Base-by-base conservation (phyloP, 2,888 invertebrate species). In the Halictus ligatus region DNA sequence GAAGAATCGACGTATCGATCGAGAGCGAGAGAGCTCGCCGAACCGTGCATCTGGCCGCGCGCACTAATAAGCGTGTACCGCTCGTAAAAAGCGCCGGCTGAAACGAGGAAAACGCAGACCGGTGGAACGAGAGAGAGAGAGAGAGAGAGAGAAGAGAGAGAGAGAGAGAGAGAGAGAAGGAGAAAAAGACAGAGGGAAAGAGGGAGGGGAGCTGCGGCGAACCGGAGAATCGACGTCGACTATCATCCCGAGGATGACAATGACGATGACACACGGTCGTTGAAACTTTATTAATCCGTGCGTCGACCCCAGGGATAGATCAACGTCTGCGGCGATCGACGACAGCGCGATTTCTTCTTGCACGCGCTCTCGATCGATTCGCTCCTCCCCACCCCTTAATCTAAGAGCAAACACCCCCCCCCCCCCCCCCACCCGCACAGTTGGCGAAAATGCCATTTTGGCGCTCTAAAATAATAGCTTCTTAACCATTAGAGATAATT, bases 1-100 rank as follows among this genome's bases (percentile, higher is more conserved):
- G 80, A 87, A 79, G 89, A 84, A 88, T 89, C 88, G 87, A 88
- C 80, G 83, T 78, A 88, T 89, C 90, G 89, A 91, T 89, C 89
- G 82, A 74, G 81, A 74, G 10, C 76, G 81, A 60, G 84, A 77
- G 81, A 77, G 81, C 85, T 80, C 89, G 82, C 83, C 84, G 84
- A 87, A 80, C 80, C 80, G 71, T 85, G 86, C 83, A 75, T 67
- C 69, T 74, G 64, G 48, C 67, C 86, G 88, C 69, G 79, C 80
- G 74, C 73, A 50, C 81, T 89, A 87, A 91, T 90, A 91, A 91
- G 85, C 89, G 88, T 77, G 35, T 85, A 78, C 83, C 69, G 75
- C 71, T 29, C 80, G 85, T 81, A 43, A 74, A 87, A 84, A 79
- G 78, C 85, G 75, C 72, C 77, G 79, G 81, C 74, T 78, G 71